Conservation (phyloP, 2,888 invertebrate genomes). For the Trichacis sp. region DNA sequence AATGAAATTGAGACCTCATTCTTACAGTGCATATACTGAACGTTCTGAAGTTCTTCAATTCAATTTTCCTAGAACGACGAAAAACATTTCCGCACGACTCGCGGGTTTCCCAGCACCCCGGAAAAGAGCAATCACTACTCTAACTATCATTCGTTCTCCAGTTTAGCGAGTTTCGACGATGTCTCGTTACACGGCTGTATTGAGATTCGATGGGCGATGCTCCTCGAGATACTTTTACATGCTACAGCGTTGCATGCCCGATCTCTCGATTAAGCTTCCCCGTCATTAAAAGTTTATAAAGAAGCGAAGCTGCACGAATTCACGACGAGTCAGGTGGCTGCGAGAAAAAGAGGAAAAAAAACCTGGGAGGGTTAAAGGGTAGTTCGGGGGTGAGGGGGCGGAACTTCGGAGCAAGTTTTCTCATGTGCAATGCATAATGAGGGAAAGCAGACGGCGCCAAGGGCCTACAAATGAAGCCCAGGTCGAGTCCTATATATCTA, state of each 20-base stretch:
- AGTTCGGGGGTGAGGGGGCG: conserved; percentile 54
- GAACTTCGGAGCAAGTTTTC: conserved; percentile 65
- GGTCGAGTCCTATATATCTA: conserved; percentile 25
- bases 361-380: conserved; percentile 54
- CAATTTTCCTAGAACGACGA: too few relatives aligned
- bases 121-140: conserved; percentile 18
- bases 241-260: conserved; percentile 48
- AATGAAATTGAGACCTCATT: too few relatives aligned
- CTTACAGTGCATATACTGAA: too few relatives aligned
- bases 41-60: too few relatives aligned
- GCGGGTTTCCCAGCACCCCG: too few relatives aligned
- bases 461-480: conserved; percentile 64
- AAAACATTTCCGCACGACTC: too few relatives aligned
- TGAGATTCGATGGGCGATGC: conserved; percentile 59
- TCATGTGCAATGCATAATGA: conserved; percentile 70
- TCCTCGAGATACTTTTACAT: conserved; percentile 50
- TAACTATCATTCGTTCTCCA: conserved; percentile 30
- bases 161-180: conserved; percentile 26
- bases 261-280: conserved; percentile 67
- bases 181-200: conserved; percentile 47
- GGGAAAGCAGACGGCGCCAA: conserved; percentile 64
- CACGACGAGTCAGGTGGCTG: conserved; percentile 47
- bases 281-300: conserved; percentile 70
- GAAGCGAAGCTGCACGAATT: conserved; percentile 59
- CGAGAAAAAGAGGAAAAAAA: conserved; percentile 49